A percentile compares a stretch with the other conserved stretches of the same genome.
These are phyloP conservation scores for Rhabditoides inermis DNA, from an alignment of 2,888 invertebrate species.

Conservation along the genomic window DNA sequence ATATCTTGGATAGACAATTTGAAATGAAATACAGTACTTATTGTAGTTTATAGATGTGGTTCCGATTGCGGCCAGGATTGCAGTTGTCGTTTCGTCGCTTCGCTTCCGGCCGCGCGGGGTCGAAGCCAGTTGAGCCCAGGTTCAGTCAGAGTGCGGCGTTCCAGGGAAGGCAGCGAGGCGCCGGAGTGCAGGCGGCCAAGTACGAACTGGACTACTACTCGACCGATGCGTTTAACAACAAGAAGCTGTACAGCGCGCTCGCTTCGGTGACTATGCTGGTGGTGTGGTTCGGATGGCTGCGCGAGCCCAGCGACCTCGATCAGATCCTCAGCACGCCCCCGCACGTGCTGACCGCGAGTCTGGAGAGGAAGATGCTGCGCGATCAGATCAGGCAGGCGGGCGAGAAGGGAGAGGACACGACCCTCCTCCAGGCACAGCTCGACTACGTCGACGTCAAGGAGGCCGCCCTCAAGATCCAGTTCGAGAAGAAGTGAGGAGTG, in stretches of 20 bases:
- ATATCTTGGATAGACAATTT: no score
- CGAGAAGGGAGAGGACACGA: constrained; percentile 35
- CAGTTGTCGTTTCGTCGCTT: no score
- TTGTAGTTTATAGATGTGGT: no score
- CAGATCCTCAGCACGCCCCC: constrained; percentile 37
- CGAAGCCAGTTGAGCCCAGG: constrained; percentile 28
- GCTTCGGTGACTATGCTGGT: constrained; percentile 27
- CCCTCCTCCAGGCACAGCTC: constrained; percentile 36
- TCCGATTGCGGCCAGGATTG: no score
- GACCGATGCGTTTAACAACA: constrained; percentile 25
- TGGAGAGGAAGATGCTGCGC: constrained; percentile 38
- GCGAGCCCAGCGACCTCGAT: constrained; percentile 18
- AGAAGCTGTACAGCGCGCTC: constrained; percentile 30
- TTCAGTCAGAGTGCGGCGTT: constrained; percentile 47
- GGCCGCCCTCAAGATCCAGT: constrained; percentile 38
- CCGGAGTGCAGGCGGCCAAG: no score
- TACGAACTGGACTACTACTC: constrained; percentile 36
- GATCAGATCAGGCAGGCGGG: constrained; percentile 39
- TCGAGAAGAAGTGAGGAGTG: constrained; percentile 32
- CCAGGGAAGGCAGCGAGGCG: no score
- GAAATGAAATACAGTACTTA: no score
- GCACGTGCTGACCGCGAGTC: constrained; percentile 36
- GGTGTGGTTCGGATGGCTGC: constrained; percentile 38
- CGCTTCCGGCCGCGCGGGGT: no score
- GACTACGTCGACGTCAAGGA: constrained; percentile 48